A percentile compares a stretch with the other conserved stretches of the same genome.
Conservation (phyloP, 2,888 invertebrate genomes). For the Agrochola litura region DNA sequence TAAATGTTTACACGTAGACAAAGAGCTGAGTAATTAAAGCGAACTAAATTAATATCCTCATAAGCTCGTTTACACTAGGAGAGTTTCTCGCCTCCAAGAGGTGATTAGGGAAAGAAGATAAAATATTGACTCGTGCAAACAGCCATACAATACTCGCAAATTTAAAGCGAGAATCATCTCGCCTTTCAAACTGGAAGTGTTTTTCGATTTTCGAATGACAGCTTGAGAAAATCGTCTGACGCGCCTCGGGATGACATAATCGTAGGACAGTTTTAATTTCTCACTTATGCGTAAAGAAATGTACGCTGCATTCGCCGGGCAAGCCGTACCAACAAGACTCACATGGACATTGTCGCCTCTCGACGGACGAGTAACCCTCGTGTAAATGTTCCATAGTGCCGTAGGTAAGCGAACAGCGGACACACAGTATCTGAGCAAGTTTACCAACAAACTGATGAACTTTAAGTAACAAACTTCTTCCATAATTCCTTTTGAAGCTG, state of each 20-base stretch:
- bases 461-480: slow-evolving; percentile 82
- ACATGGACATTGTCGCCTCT: not conserved
- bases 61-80: slow-evolving; percentile 4
- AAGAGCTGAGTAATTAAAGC: slow-evolving; percentile 76
- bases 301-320: no score
- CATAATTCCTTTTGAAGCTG: slow-evolving; percentile 83
- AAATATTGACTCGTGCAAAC: not conserved
- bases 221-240: not conserved
- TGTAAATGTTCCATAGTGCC: slow-evolving; percentile 66
- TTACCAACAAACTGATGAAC: slow-evolving; percentile 80
- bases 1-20: slow-evolving; percentile 24
- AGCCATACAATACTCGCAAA: not conserved
- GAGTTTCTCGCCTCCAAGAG: not conserved
- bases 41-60: slow-evolving; percentile 79
- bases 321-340: not conserved
- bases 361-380: not conserved
- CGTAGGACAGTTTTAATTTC: not conserved
- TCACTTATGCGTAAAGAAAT: not conserved
- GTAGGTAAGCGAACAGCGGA: slow-evolving; percentile 71
- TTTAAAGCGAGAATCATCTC: not conserved
- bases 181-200: not conserved
- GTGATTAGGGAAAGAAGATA: not conserved
- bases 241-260: not conserved
- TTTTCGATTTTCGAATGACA: not conserved
- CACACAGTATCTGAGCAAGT: slow-evolving; percentile 70